These are phyloP conservation scores for Eucera pruinosa DNA, from an alignment of 2,888 invertebrate genomes.

Conservation along the genomic window DNA sequence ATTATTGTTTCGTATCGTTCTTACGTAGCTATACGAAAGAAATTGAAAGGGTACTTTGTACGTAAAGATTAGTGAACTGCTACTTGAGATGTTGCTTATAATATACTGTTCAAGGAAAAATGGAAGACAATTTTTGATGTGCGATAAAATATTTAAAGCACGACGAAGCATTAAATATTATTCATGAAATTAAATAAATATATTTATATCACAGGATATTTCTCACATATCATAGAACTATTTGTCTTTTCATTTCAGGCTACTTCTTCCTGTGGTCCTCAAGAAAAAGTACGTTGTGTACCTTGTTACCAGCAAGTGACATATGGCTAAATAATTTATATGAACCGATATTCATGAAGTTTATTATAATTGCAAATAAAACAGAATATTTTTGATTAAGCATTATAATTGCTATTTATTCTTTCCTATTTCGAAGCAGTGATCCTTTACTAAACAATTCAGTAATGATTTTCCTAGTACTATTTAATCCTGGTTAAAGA, in stretches of 20 bases:
- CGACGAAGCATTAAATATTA: not conserved
- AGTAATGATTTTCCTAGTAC: not conserved
- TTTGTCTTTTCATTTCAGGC: constrained; percentile 56
- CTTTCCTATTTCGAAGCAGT: too few species aligned
- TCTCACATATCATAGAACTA: not conserved
- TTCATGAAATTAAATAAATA: not conserved
- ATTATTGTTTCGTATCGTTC: too few species aligned
- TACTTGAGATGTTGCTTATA: not conserved
- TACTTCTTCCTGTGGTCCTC: constrained; percentile 55
- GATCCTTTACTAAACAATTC: not conserved
- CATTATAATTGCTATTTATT: too few species aligned
- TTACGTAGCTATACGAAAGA: too few species aligned
- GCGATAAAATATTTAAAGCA: not conserved
- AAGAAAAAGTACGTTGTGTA: constrained; percentile 52
- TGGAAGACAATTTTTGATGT: not conserved
- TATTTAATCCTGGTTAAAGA: not conserved
- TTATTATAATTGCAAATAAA: not conserved
- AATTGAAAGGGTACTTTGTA: too few species aligned
- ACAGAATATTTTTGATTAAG: too few species aligned
- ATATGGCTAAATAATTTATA: constrained; percentile 8
- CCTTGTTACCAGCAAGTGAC: constrained; percentile 60
- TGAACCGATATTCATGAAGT: not conserved
- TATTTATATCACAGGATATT: not conserved
- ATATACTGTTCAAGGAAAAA: not conserved
- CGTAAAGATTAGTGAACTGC: not conserved